Conservation (phyloP, 2,888 invertebrate genomes). For the Eristalis arbustorum region DNA sequence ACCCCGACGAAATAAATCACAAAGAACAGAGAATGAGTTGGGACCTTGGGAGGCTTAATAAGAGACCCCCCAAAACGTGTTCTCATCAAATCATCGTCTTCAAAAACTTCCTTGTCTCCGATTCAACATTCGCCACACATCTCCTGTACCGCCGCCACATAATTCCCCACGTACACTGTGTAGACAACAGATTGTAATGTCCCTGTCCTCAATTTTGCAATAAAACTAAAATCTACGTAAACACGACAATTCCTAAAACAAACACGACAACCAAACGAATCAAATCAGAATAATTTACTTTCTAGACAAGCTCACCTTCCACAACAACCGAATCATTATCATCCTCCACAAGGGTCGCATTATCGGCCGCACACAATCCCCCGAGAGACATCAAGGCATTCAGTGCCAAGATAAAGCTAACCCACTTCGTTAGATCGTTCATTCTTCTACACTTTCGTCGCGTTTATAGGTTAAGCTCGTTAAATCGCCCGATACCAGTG, state of each 20-base stretch:
- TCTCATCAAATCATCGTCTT: too few species aligned
- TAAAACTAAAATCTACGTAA: background rate
- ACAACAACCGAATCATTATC: constrained; percentile 54
- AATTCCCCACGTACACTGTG: background rate
- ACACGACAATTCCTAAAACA: background rate
- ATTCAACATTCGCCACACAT: too few species aligned
- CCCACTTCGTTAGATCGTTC: constrained; percentile 33
- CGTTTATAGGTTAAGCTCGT: constrained; percentile 34
- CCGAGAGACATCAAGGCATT: constrained; percentile 25
- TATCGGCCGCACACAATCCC: constrained; percentile 19
- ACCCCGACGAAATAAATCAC: too few species aligned
- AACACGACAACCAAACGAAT: background rate
- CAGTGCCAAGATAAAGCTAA: constrained; percentile 30
- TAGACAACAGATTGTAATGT: too few species aligned
- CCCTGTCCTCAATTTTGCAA: background rate
- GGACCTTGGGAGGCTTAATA: too few species aligned
- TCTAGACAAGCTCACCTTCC: constrained; percentile 48
- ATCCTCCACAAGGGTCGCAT: constrained; percentile 29
- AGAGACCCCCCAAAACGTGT: too few species aligned
- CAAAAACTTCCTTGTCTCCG: too few species aligned
- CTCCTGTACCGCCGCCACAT: background rate
- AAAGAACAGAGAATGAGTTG: too few species aligned
- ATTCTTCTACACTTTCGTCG: constrained; percentile 28
- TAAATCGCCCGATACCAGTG: background rate
- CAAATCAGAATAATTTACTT: background rate